Conservation (phyloP, 2,888 invertebrate genomes). For the Pachliopta kotzebuea region DNA sequence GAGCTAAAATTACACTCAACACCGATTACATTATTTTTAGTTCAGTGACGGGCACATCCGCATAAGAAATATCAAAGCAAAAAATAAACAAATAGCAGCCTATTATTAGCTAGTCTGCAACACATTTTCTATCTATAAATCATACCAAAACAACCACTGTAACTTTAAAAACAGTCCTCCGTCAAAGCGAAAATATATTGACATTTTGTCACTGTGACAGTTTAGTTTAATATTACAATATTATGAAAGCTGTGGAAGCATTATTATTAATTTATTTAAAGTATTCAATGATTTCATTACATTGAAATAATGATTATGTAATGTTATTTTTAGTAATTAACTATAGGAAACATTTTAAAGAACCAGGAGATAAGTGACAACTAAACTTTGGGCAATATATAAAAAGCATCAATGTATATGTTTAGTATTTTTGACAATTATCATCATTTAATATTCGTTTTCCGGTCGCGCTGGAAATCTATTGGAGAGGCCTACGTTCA, state of each 20-base stretch:
- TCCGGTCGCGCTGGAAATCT: no score
- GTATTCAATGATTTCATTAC: no score
- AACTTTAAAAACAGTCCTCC: not conserved
- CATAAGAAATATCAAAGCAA: slow-evolving; percentile 45
- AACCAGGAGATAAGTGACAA: no score
- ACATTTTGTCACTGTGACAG: not conserved
- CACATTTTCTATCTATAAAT: slow-evolving; percentile 29
- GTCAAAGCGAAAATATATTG: not conserved
- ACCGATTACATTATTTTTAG: slow-evolving; percentile 74
- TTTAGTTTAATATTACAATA: not conserved
- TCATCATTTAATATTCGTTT: no score
- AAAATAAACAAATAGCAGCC: slow-evolving; percentile 60
- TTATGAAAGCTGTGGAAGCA: not conserved
- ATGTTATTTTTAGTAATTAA: no score
- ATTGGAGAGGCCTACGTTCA: no score
- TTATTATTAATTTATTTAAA: no score
- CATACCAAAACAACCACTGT: not conserved
- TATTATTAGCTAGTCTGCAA: slow-evolving; percentile 40
- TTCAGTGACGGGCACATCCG: slow-evolving; percentile 52
- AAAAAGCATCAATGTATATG: no score
- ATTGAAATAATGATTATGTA: no score
- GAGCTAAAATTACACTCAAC: slow-evolving; percentile 62
- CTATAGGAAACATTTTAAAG: no score
- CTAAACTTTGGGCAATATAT: no score
- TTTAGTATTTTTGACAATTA: no score